Evolutionary conservation across 2,113 vertebrate species (phyloP).

Genomic region (Phycodurus eques): DNA sequence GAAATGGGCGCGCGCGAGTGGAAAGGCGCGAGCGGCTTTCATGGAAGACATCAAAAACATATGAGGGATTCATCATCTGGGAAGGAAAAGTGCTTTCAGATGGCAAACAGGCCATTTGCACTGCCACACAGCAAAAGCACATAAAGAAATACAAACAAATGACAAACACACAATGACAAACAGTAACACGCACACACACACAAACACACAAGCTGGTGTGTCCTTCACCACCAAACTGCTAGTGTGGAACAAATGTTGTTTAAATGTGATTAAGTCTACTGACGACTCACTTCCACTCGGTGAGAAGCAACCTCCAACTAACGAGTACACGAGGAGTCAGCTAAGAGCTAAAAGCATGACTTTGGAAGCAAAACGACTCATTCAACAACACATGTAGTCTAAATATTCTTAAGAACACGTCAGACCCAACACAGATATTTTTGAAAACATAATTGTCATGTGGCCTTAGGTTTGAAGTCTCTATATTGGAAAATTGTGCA

Average conservation of each 20-base stretch:
- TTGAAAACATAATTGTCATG: background rate
- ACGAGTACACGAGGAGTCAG: background rate
- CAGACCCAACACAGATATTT: background rate
- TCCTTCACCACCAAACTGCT: slow-evolving; percentile 30
- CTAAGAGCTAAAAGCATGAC: background rate
- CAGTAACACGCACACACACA: slow-evolving; percentile 8
- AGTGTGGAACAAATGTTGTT: slow-evolving; percentile 42
- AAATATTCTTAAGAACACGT: background rate
- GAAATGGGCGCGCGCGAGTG: slow-evolving; percentile 48
- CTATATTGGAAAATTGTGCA: background rate
- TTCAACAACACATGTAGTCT: background rate
- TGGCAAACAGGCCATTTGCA: slow-evolving; percentile 65
- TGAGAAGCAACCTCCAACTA: slow-evolving; percentile 7
- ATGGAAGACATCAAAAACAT: slow-evolving; percentile 65
- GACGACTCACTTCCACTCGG: slow-evolving; percentile 17
- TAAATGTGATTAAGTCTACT: slow-evolving; percentile 54
- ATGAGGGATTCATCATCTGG: slow-evolving; percentile 65
- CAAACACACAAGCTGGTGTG: slow-evolving; percentile 13
- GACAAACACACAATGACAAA: slow-evolving; percentile 33
- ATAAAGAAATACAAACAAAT: slow-evolving; percentile 59
- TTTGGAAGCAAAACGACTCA: background rate
- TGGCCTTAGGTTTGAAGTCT: background rate
- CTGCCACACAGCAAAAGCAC: slow-evolving; percentile 24
- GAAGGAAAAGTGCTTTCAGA: slow-evolving; percentile 63
- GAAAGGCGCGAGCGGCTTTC: slow-evolving; percentile 54